These are phyloP conservation scores for Linyphia triangularis DNA, from an alignment of 2,888 invertebrate genomes.

Conservation along the genomic window DNA sequence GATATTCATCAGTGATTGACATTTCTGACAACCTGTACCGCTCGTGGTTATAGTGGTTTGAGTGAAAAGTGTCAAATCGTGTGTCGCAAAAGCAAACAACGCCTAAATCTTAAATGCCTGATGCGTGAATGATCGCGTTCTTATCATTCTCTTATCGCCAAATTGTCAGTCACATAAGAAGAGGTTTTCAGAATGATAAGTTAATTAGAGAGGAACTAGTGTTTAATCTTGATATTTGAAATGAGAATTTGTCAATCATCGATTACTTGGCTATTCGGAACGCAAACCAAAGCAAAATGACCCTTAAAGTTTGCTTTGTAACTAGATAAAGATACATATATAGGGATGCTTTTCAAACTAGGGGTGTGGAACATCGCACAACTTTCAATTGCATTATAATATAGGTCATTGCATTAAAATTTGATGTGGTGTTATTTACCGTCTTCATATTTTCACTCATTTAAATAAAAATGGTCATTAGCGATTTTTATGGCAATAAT, in stretches of 20 bases:
- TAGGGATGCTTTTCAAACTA: too few relatives aligned
- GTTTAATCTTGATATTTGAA: not conserved
- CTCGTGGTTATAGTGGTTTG: not conserved
- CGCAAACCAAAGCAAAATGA: too few relatives aligned
- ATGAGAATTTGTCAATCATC: not conserved
- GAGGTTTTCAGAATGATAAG: slow-evolving; percentile 22
- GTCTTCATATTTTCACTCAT: too few relatives aligned
- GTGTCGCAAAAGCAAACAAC: slow-evolving; percentile 36
- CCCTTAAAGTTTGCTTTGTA: too few relatives aligned
- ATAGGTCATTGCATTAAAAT: too few relatives aligned
- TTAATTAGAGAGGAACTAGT: slow-evolving; percentile 16
- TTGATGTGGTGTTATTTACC: too few relatives aligned
- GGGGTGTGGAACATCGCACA: too few relatives aligned
- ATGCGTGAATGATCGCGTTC: slow-evolving; percentile 33
- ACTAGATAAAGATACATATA: too few relatives aligned
- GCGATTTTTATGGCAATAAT: too few relatives aligned
- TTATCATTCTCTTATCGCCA: slow-evolving; percentile 26
- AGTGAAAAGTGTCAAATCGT: slow-evolving; percentile 18
- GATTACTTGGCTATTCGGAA: not conserved
- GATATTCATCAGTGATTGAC: slow-evolving; percentile 12
- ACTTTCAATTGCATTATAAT: too few relatives aligned
- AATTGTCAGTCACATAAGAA: slow-evolving; percentile 4
- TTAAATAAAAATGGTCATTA: too few relatives aligned
- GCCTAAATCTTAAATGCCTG: slow-evolving; percentile 4
- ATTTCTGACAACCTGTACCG: not conserved